These are phyloP conservation scores for Myathropa florea DNA, from an alignment of 2,888 invertebrate species.

Conservation along the genomic window DNA sequence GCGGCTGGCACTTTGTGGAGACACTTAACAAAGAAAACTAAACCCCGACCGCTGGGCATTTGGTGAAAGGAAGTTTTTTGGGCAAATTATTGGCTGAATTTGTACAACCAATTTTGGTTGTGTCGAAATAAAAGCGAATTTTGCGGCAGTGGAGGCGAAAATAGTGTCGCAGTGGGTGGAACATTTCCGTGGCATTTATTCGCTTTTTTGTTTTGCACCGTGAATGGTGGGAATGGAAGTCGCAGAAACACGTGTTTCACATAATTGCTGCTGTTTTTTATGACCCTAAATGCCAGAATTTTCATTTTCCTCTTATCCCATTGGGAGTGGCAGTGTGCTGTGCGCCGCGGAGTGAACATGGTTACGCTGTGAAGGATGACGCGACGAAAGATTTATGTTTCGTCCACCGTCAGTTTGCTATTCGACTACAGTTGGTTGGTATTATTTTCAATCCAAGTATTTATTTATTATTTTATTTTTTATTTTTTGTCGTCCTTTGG, in stretches of 20 bases:
- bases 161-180: constrained; percentile 7
- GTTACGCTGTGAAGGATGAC: constrained; percentile 6
- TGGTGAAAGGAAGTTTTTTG: background rate
- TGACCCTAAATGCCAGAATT: constrained; percentile 24
- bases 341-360: background rate
- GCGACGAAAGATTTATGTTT: constrained; percentile 33
- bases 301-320: background rate
- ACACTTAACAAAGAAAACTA: background rate
- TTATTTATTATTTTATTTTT: background rate
- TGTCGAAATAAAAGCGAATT: constrained; percentile 3
- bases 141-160: constrained; percentile 3
- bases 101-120: constrained; percentile 25
- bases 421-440: constrained; percentile 3
- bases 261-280: constrained; percentile 49
- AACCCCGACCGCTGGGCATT: background rate
- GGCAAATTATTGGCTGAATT: constrained; percentile 36
- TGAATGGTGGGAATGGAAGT: background rate
- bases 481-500: background rate
- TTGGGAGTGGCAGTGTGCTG: background rate
- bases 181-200: constrained; percentile 3
- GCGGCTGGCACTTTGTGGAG: background rate
- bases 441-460: constrained; percentile 33
- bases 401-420: constrained; percentile 5
- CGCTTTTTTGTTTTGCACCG: background rate
- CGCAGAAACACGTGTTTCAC: constrained; percentile 40